A percentile compares a stretch with the other conserved stretches of the same genome.
Conservation (phyloP, 2,797 vertebrate genomes). For the Gambelia wislizenii region DNA sequence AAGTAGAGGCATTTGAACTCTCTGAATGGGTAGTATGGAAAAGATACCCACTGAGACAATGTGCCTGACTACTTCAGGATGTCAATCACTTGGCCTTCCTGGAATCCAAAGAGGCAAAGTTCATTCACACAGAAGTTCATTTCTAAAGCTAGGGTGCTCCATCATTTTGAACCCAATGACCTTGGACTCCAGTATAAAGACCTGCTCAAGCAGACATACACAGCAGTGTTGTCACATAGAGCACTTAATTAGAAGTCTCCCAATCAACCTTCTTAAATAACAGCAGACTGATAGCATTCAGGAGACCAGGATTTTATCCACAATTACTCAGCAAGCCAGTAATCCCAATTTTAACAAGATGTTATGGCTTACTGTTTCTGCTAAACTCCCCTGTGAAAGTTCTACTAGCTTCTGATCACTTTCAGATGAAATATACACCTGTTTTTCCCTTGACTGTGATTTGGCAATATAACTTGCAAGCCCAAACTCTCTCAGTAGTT, state of each 20-base stretch:
- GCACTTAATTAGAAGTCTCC: background rate
- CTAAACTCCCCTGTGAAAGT: background rate
- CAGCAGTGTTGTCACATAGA: background rate
- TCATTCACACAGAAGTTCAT: background rate
- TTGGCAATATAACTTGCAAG: background rate
- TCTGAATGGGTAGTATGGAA: background rate
- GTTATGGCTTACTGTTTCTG: background rate
- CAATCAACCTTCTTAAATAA: background rate
- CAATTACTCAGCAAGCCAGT: background rate
- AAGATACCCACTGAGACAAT: background rate
- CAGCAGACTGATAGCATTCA: background rate
- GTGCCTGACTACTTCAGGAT: background rate
- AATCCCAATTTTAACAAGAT: background rate
- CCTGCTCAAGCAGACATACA: background rate
- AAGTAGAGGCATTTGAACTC: background rate
- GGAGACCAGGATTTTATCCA: background rate
- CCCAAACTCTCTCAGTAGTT: background rate
- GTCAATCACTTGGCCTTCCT: background rate
- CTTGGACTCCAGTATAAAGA: background rate
- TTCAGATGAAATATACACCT: background rate
- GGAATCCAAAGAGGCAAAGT: background rate
- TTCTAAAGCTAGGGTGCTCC: background rate
- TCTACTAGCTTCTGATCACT: background rate
- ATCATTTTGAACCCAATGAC: background rate
- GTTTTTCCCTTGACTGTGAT: background rate